phyloP scores from a whole-genome alignment of 2,888 invertebrate genomes.

The Tubulanus polymorphus region DNA sequence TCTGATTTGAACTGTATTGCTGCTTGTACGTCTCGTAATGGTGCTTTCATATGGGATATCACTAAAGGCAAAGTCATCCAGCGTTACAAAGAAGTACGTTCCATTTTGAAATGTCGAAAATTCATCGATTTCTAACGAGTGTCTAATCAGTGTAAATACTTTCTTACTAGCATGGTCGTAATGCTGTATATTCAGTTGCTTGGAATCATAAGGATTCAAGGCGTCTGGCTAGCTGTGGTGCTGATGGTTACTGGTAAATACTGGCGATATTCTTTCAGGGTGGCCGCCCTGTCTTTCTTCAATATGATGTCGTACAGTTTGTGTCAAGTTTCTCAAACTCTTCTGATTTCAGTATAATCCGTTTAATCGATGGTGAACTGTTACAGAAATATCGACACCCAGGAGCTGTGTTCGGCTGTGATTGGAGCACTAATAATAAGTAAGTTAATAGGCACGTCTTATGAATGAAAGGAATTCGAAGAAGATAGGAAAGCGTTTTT shows the following conservation, averaged over 20 bases:
- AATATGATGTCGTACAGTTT: not conserved
- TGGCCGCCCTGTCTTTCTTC: not conserved
- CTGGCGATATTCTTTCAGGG: not conserved
- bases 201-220: constrained; percentile 54
- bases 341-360: constrained; percentile 42
- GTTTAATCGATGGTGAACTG: constrained; percentile 48
- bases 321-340: not conserved
- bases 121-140: no score
- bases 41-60: constrained; percentile 53
- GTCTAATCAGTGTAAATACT: not conserved
- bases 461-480: not conserved
- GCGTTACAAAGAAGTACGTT: constrained; percentile 42
- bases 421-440: constrained; percentile 54
- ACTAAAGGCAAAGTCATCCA: constrained; percentile 43
- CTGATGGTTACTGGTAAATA: constrained; percentile 49
- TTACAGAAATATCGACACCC: constrained; percentile 52
- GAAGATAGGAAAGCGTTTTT: no score
- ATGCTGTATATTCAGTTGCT: constrained; percentile 47
- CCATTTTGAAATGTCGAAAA: no score
- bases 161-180: constrained; percentile 32
- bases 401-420: constrained; percentile 53
- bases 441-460: no score
- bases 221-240: constrained; percentile 49
- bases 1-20: constrained; percentile 52
- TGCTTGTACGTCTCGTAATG: constrained; percentile 50